phyloP scores from a whole-genome alignment of 2,113 vertebrate species.

The Oreochromis spilurus region DNA sequence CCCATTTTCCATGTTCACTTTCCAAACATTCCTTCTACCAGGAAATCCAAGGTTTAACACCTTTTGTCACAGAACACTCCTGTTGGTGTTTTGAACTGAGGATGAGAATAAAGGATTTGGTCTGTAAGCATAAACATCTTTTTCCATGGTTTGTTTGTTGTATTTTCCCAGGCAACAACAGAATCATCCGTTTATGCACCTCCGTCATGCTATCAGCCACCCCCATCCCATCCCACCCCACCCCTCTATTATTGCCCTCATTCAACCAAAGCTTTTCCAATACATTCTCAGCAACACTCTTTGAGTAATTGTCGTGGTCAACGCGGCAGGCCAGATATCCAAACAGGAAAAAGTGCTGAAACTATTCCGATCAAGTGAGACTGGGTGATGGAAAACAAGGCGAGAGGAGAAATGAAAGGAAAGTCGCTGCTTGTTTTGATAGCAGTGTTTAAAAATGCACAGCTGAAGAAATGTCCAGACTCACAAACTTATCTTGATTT shows the following conservation, averaged over 20 bases:
- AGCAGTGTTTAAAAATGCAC: constrained; percentile 16
- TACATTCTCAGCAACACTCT: constrained; percentile 42
- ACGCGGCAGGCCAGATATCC: constrained; percentile 43
- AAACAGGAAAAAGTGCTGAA: constrained; percentile 56
- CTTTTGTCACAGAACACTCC: constrained; percentile 39
- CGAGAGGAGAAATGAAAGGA: constrained; percentile 23
- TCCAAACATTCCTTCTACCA: constrained; percentile 56
- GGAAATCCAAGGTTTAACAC: constrained; percentile 51
- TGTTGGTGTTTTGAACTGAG: neutral
- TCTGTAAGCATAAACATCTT: constrained; percentile 10
- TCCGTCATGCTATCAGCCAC: constrained; percentile 33
- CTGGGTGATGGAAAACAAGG: constrained; percentile 39
- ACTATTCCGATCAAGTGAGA: constrained; percentile 45
- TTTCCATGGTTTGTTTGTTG: constrained; percentile 48
- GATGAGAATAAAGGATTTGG: neutral
- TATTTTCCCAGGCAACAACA: constrained; percentile 52
- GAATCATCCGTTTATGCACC: constrained; percentile 37
- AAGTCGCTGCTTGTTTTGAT: constrained; percentile 44
- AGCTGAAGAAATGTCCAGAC: neutral
- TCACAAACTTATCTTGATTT: constrained; percentile 16
- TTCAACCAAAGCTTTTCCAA: constrained; percentile 40
- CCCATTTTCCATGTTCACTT: constrained; percentile 52
- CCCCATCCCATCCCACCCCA: neutral
- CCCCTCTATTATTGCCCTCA: neutral
- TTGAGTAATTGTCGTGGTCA: constrained; percentile 47